These are phyloP conservation scores for Trididemnum clinides DNA, from an alignment of 23 tunicate species.

Conservation along the genomic window DNA sequence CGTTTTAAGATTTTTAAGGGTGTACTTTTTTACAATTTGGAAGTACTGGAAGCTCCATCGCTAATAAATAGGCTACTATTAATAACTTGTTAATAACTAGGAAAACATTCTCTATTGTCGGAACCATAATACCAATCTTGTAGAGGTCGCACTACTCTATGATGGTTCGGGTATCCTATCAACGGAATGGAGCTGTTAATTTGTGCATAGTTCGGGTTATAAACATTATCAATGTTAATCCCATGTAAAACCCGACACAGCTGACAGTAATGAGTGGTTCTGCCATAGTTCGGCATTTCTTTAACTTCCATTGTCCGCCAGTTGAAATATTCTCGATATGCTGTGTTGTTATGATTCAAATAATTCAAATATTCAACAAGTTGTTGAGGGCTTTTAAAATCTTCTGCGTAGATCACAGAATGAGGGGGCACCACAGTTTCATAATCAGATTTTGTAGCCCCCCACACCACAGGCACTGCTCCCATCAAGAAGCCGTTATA, in stretches of 20 bases:
- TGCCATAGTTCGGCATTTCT: neutral
- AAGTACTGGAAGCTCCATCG: too few relatives aligned
- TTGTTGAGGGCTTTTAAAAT: slow-evolving; percentile 25
- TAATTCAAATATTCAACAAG: slow-evolving; percentile 56
- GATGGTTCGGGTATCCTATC: slow-evolving; percentile 10
- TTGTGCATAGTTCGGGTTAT: neutral
- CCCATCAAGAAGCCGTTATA: slow-evolving; percentile 11
- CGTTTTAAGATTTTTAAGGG: too few relatives aligned
- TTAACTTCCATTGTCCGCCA: slow-evolving; percentile 1
- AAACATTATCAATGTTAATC: slow-evolving; percentile 20
- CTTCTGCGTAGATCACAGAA: slow-evolving; percentile 53
- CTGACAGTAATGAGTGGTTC: slow-evolving; percentile 12
- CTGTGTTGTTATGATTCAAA: slow-evolving; percentile 28
- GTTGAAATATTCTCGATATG: slow-evolving; percentile 27
- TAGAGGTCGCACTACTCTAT: slow-evolving; percentile 5
- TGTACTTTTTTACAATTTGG: too few relatives aligned
- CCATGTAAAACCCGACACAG: slow-evolving; percentile 27
- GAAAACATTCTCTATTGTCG: slow-evolving; percentile 5
- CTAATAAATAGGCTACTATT: too few relatives aligned
- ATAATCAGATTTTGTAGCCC: slow-evolving; percentile 29
- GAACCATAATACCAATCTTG: slow-evolving; percentile 15
- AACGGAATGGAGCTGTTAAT: neutral
- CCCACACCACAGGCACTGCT: slow-evolving; percentile 63
- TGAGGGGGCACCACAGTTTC: slow-evolving; percentile 44
- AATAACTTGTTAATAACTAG: too few relatives aligned